Evolutionary conservation across 2,113 vertebrate species (phyloP).

Genomic region (Agelaius tricolor): DNA sequence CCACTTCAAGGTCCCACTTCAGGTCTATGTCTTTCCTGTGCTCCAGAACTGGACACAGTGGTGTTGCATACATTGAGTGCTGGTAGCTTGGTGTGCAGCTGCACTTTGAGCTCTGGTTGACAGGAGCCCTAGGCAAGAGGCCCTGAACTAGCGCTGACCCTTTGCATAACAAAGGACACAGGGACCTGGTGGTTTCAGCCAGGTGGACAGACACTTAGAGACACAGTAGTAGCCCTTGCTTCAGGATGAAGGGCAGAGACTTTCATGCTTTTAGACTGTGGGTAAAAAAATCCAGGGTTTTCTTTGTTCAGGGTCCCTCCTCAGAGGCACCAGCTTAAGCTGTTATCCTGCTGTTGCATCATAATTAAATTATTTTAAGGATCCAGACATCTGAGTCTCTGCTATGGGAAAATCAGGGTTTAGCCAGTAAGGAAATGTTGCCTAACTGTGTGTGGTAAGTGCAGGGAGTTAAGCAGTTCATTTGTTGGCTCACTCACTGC

Average conservation of each 20-base stretch:
- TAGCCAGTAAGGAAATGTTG: not conserved
- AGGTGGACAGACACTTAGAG: not conserved
- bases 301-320: not conserved
- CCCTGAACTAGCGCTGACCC: not conserved
- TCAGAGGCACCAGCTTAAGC: not conserved
- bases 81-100: not conserved
- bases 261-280: not conserved
- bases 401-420: not conserved
- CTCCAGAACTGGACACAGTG: not conserved
- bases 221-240: rapidly evolving
- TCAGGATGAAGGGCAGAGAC: not conserved
- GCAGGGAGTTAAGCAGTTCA: not conserved
- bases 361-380: not conserved
- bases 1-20: too few species aligned
- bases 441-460: not conserved
- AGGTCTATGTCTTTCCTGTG: not conserved
- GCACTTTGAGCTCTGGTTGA: not conserved
- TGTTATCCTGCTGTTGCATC: not conserved
- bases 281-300: not conserved
- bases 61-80: not conserved
- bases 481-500: not conserved
- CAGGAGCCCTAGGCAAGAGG: not conserved
- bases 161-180: not conserved
- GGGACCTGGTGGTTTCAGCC: not conserved
- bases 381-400: not conserved